phyloP scores from a whole-genome alignment of 1,140 invertebrate genomes.

The Sycophaga agraensis region DNA sequence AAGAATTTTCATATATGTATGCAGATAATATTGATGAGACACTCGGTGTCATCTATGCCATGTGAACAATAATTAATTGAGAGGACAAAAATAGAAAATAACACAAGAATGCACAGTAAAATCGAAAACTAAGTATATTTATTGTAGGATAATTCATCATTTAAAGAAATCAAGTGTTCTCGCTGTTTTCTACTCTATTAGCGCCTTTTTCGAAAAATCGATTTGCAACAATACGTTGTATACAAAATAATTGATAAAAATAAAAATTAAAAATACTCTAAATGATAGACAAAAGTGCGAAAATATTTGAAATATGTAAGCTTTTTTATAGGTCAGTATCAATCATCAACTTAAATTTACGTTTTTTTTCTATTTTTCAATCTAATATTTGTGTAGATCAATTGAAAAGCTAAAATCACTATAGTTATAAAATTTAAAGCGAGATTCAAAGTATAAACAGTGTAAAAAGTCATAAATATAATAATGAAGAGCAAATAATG shows the following conservation, averaged over 20 bases:
- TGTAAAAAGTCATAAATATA: too few species aligned
- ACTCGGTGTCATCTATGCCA: constrained; percentile 22
- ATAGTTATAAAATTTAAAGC: too few species aligned
- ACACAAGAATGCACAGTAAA: neutral
- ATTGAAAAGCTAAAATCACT: neutral
- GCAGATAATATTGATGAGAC: constrained; percentile 33
- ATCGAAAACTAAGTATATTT: constrained; percentile 5
- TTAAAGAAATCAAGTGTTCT: constrained; percentile 37
- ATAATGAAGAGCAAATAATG: too few species aligned
- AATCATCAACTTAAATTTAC: too few species aligned
- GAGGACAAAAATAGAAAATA: constrained; percentile 4
- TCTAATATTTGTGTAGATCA: neutral
- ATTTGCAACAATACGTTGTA: neutral
- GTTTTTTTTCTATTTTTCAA: too few species aligned
- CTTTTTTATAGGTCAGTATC: constrained; percentile 10
- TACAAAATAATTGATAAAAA: neutral
- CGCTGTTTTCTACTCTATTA: constrained; percentile 44
- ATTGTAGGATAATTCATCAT: too few species aligned
- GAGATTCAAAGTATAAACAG: too few species aligned
- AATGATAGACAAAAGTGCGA: neutral
- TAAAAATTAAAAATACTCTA: constrained; percentile 38
- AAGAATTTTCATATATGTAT: too few species aligned
- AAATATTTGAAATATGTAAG: neutral
- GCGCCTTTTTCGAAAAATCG: constrained; percentile 16
- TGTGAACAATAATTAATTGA: constrained; percentile 9